Conservation (phyloP, 2,797 vertebrate genomes). For the Alouatta caraya region DNA sequence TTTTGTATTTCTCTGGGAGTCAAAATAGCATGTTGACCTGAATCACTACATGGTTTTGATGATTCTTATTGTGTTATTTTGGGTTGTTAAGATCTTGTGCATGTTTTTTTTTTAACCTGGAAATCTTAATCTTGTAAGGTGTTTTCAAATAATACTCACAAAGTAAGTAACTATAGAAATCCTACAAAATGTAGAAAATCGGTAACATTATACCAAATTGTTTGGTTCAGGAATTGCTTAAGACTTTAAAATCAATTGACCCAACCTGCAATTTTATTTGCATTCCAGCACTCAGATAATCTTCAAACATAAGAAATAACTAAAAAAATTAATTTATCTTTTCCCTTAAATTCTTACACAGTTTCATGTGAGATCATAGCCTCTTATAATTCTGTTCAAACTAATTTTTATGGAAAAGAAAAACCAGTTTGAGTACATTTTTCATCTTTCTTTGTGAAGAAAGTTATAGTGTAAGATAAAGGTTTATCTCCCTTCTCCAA, state of each 20-base stretch:
- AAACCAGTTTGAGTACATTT: background rate
- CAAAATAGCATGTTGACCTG: background rate
- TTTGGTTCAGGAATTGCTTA: background rate
- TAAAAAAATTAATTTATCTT: background rate
- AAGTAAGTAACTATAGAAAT: background rate
- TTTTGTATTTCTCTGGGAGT: background rate
- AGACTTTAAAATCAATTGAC: background rate
- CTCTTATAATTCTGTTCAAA: background rate
- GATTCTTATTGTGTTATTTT: background rate
- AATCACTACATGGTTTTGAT: background rate
- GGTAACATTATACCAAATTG: background rate
- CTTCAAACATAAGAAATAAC: background rate
- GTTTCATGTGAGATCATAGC: background rate
- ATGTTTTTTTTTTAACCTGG: background rate
- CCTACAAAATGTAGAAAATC: background rate
- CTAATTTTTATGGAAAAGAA: constrained; percentile 13
- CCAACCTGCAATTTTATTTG: background rate
- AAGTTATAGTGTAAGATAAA: constrained; percentile 22
- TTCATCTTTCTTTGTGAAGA: background rate
- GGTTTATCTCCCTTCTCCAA: background rate
- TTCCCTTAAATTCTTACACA: background rate
- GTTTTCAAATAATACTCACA: background rate
- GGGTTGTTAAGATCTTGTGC: background rate
- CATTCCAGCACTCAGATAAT: background rate
- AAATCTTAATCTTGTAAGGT: background rate